Evolutionary conservation across 2,888 invertebrate genomes (phyloP).

Genomic region (Protodeltote pygarga): DNA sequence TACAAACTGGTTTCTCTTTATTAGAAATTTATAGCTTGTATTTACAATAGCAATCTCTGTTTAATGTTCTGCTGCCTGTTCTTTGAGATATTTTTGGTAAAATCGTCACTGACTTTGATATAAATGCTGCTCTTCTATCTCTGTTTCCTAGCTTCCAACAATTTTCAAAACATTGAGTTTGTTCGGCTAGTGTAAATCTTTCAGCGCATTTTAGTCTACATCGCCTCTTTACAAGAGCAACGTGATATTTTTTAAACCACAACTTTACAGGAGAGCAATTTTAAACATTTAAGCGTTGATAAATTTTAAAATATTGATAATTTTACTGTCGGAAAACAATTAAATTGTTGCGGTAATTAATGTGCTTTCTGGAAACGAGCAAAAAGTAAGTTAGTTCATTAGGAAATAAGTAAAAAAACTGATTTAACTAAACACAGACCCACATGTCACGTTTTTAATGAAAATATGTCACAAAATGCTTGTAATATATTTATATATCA

Average conservation of each 20-base stretch:
- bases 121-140: slow-evolving; percentile 24
- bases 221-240: slow-evolving; percentile 20
- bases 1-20: slow-evolving; percentile 19
- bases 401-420: slow-evolving; percentile 13
- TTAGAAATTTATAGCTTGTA: slow-evolving; percentile 13
- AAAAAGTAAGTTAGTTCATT: slow-evolving; percentile 8
- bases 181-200: slow-evolving; percentile 17
- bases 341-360: slow-evolving; percentile 22
- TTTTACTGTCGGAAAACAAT: slow-evolving; percentile 6
- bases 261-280: slow-evolving; percentile 24
- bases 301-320: slow-evolving; percentile 18
- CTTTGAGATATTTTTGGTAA: slow-evolving; percentile 14
- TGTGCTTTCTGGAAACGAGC: slow-evolving; percentile 10
- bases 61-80: not conserved
- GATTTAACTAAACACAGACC: slow-evolving; percentile 4
- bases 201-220: slow-evolving; percentile 33
- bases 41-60: slow-evolving; percentile 16
- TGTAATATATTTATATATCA: slow-evolving; percentile 23
- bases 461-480: slow-evolving; percentile 21
- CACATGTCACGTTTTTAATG: slow-evolving; percentile 17
- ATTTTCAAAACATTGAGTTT: slow-evolving; percentile 21
- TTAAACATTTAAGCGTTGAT: slow-evolving; percentile 10
- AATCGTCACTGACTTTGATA: slow-evolving; percentile 14
- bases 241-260: slow-evolving; percentile 21
- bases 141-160: slow-evolving; percentile 27